Evolutionary conservation across 2,113 vertebrate genomes (phyloP).

Genomic region (Cyprinodon brontotheroides): DNA sequence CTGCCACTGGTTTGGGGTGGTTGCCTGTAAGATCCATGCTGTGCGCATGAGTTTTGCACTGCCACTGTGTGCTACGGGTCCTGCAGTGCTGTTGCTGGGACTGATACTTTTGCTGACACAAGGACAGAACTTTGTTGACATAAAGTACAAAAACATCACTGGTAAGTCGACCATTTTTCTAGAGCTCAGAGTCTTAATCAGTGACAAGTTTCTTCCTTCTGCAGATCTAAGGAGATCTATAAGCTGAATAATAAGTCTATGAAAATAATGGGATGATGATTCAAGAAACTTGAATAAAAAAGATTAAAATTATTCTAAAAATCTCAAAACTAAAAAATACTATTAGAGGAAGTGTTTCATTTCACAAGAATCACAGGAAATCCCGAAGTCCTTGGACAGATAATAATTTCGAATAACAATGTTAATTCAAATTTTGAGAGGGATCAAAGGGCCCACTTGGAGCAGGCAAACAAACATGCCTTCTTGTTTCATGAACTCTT

Average conservation of each 20-base stretch:
- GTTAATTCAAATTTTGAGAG: no score
- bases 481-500: no score
- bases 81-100: constrained; percentile 71
- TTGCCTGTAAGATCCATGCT: constrained; percentile 82
- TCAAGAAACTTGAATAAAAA: neutral
- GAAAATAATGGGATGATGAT: no score
- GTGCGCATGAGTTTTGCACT: constrained; percentile 78
- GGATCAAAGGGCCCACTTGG: no score
- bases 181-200: neutral
- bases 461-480: no score
- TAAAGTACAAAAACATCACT: accelerated
- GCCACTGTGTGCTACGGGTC: constrained; percentile 72
- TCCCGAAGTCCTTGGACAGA: no score
- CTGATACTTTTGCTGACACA: constrained; percentile 70
- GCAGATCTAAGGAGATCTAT: neutral
- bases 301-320: neutral
- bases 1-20: constrained; percentile 84
- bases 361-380: no score
- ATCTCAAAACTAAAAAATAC: no score
- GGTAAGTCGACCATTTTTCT: constrained; percentile 10
- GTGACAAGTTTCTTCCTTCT: neutral
- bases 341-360: no score
- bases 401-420: no score
- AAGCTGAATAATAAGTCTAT: no score
- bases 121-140: constrained; percentile 3